Evolutionary conservation across 2,797 vertebrate genomes (phyloP).

Genomic region (Adrianichthys oophorus): DNA sequence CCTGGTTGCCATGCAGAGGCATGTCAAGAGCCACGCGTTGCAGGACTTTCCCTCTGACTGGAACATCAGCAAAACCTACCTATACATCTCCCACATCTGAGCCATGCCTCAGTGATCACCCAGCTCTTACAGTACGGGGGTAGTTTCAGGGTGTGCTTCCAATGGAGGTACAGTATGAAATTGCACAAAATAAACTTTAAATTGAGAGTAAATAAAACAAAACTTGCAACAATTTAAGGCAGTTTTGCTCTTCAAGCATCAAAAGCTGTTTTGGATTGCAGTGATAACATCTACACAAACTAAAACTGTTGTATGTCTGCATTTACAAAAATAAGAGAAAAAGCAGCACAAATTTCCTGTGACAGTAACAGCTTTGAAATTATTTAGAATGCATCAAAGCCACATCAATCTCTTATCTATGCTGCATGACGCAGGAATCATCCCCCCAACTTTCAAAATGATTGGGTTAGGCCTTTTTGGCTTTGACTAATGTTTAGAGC

Average conservation of each 20-base stretch:
- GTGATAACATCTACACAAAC: slow-evolving; percentile 21
- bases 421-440: slow-evolving; percentile 28
- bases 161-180: not conserved
- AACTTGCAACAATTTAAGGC: not conserved
- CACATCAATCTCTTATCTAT: slow-evolving; percentile 28
- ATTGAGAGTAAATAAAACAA: not conserved
- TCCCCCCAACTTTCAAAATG: slow-evolving; percentile 43
- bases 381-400: slow-evolving; percentile 40
- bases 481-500: slow-evolving; percentile 20
- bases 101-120: not conserved
- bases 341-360: slow-evolving; percentile 31
- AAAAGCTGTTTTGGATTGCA: slow-evolving; percentile 2
- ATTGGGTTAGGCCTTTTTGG: slow-evolving; percentile 14
- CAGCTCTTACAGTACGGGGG: slow-evolving; percentile 5
- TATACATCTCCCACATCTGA: slow-evolving; percentile 78
- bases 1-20: slow-evolving; percentile 85
- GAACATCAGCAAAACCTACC: slow-evolving; percentile 83
- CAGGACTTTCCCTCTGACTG: slow-evolving; percentile 86
- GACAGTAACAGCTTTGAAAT: slow-evolving; percentile 22
- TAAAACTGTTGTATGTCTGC: slow-evolving; percentile 18
- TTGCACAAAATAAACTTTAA: not conserved
- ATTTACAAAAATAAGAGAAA: slow-evolving; percentile 9
- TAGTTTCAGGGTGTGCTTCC: slow-evolving; percentile 6
- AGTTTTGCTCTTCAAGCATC: not conserved
- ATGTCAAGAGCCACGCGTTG: slow-evolving; percentile 80